Evolutionary conservation across 1,140 invertebrate genomes (phyloP), one percentile per base, ranked within the genome.

Genomic region (Drosophila simulans): DNA sequence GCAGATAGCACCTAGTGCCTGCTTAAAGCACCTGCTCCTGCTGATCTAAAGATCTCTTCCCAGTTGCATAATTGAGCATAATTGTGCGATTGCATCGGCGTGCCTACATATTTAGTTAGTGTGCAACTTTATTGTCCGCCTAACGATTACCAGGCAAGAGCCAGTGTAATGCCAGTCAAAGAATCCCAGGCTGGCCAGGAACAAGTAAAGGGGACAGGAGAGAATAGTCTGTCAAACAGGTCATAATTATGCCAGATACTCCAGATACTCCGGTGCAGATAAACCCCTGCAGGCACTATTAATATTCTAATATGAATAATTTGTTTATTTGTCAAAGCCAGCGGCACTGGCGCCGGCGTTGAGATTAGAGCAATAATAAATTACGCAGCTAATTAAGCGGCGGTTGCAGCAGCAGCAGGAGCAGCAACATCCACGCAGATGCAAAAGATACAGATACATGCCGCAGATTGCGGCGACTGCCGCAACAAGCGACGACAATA

Each of bases 351-450:
- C 81, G 77, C 73, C 68, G 62, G 69, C 72, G 71, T 66, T 75
- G 43, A 89, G 84, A 86, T 89, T 86, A 89, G 75, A 73, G 37
- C 83, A 79, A 89, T 84, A 90, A 90, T 89, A 89, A 89, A 89
- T 89, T 84, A 85, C 84, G 65, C 86, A 49, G 80, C 84, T 89
- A 89, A 89, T 89, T 89, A 89, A 89, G 84, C 73, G 68, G 52
- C 64, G 40, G 60, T 49, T 78, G 73, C 68, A 45, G 10, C 40
- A 20, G 45, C 59, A 46, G 34, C 57, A 22, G 40, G 31, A 37
- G 37, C 63, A 46, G 43, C 42, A 57, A 80, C 82, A 79, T 76
- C 83, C 83, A 86, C 84, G 83, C 83, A 84, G 84, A 89, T 89
- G 80, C 71, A 85, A 84, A 80, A 80, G 78, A 81, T 81, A 78